Base-by-base conservation (phyloP, 2,888 invertebrate genomes). In the Limnephilus rhombicus region DNA sequence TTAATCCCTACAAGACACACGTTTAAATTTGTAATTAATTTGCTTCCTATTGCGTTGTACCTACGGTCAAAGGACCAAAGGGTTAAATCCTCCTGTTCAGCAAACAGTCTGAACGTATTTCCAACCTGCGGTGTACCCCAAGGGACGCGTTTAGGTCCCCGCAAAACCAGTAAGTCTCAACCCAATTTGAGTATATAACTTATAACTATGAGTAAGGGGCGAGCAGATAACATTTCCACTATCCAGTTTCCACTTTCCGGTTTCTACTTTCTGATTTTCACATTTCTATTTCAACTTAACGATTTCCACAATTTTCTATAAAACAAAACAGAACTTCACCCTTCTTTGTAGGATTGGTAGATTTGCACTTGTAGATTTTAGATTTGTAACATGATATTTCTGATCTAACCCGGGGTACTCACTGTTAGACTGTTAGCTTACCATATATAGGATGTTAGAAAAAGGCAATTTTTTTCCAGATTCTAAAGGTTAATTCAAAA, bases 71-170 rank as follows among this genome's bases (percentile, higher is more conserved):
- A 68, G 68, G 24, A 68, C 68, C 68, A 24, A 68, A 68, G 68
- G 68, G 68, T 68, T 68, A 24, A 68, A 24, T 68, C 68, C 68
- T 18, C 68, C 68, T 68, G 68, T 18, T 68, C 68, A 68, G 18
- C 68, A 68, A 68, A 68, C 68, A 68, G 68, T 68, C 68, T 68
- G 68, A 68, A 24, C 7, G 24, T 68, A 68, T 68, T 68, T 68
- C 68, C 68, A 68, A 24, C 68, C 68, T 68, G 24, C 24, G 24
- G 18, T 18, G 18, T 12, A 12, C 83, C 18, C 83, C 37, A 18
- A 31, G 83, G 37, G 37, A 83, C 15, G 15, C 83, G 83, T 37
- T 83, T 83, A 83, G 83, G 18, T 31, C 83, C 37, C 83, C 83
- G n/a, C 34, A 83, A 83, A 83, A 37, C 83, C 34, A 83, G 24